Conservation (phyloP, 2,888 invertebrate genomes). For the Eudemis profundana region DNA sequence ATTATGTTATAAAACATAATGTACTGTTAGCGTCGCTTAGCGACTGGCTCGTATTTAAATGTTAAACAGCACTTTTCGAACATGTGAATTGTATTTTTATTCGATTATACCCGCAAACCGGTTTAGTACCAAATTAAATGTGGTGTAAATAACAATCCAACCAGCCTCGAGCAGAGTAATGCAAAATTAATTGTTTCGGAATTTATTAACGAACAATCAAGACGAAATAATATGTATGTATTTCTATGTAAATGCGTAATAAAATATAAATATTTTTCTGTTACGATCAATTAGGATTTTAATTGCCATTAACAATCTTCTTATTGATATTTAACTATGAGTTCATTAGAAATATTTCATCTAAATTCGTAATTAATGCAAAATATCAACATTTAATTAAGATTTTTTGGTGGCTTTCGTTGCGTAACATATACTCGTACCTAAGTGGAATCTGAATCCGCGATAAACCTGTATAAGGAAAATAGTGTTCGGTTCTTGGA, state of each 20-base stretch:
- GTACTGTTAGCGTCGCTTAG: conserved; percentile 36
- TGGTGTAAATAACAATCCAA: conserved; percentile 15
- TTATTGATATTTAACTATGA: neutral
- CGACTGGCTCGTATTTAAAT: conserved; percentile 29
- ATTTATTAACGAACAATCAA: conserved; percentile 21
- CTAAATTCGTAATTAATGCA: conserved; percentile 18
- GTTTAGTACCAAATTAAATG: conserved; percentile 20
- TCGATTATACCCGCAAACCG: conserved; percentile 27
- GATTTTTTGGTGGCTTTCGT: neutral
- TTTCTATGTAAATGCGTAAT: conserved; percentile 10
- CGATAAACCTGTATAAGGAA: conserved; percentile 17
- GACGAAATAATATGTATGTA: neutral
- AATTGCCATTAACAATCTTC: conserved; percentile 10
- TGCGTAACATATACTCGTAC: conserved; percentile 7
- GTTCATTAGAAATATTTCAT: conserved; percentile 12
- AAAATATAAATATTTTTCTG: conserved; percentile 1
- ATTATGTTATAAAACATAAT: conserved; percentile 41
- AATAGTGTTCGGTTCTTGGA: conserved; percentile 12
- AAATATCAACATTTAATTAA: conserved; percentile 7
- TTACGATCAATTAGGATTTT: conserved; percentile 16
- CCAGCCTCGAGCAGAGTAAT: conserved; percentile 11
- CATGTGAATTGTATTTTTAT: conserved; percentile 36
- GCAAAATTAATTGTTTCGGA: conserved; percentile 20
- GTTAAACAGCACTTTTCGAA: conserved; percentile 13
- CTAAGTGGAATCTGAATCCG: neutral